Conservation (phyloP, 2,888 invertebrate species). For the Prosapia bicincta region DNA sequence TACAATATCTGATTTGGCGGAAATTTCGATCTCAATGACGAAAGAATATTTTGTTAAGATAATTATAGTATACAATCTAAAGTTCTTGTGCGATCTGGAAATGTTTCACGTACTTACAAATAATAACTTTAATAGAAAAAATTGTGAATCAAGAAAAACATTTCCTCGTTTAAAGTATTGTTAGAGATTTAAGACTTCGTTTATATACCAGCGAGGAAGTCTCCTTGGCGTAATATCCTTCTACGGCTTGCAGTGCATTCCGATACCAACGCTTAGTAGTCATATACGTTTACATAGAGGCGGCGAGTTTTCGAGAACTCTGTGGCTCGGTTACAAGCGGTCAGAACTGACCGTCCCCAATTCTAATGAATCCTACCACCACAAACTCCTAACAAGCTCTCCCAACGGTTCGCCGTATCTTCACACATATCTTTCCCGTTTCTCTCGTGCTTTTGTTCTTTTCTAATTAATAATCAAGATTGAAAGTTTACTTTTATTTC, state of each 20-base stretch:
- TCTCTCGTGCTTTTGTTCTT: neutral
- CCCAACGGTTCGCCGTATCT: neutral
- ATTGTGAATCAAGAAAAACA: too few species aligned
- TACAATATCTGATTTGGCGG: too few species aligned
- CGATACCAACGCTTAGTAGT: too few species aligned
- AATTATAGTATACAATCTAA: too few species aligned
- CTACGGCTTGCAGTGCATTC: neutral
- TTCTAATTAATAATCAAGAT: neutral
- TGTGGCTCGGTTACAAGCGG: neutral
- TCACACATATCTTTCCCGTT: neutral
- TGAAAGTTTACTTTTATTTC: neutral
- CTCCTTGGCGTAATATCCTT: neutral
- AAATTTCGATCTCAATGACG: too few species aligned
- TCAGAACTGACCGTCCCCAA: neutral
- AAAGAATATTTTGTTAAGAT: too few species aligned
- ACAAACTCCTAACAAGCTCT: neutral
- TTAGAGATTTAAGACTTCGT: neutral
- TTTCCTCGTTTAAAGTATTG: too few species aligned
- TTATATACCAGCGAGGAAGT: neutral
- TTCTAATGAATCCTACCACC: neutral
- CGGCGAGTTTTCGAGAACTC: too few species aligned
- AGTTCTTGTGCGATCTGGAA: too few species aligned
- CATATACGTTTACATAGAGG: too few species aligned
- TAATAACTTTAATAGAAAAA: too few species aligned
- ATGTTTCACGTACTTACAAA: too few species aligned